Evolutionary conservation across 2,888 invertebrate genomes (phyloP), one percentile per base, ranked within the genome.

Genomic region (Notodonta ziczac): DNA sequence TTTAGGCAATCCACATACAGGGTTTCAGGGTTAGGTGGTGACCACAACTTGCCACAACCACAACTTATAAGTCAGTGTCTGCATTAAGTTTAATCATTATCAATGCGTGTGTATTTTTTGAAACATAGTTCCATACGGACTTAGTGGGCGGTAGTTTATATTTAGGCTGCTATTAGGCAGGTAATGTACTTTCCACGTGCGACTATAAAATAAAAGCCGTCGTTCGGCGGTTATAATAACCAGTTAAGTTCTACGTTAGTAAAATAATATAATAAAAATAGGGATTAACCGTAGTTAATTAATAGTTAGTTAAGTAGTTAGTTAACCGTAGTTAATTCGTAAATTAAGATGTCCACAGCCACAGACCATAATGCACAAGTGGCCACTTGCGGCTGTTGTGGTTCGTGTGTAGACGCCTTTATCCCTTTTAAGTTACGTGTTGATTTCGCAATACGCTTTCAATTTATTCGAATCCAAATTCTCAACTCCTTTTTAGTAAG

Each of bases 401-500:
- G 52, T 12, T 52, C 32, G 1, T 32, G 16, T 52, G 52, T 6
- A 16, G 52, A 14, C 32, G 52, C 8, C 52, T 32, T 52, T 52
- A 52, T 52, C 5, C 52, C 59, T 42, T 39, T 67, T 57, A 66
- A 57, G 55, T 62, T 62, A 62, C 59, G 60, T 62, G 69, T 72
- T 70, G 66, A 61, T 76, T 80, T 74, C 74, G 74, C 73, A 78
- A 74, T 73, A 72, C 65, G 67, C 56, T 67, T 60, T 70, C 80
- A 77, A 83, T 78, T 79, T 77, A 81, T 78, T 72, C 69, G 70
- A 67, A 69, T 74, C 76, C 62, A 69, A 78, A 80, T 78, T 59
- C 56, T 56, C 24, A 61, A 48, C 69, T 61, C 55, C 66, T 73
- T 73, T 67, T 63, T 51, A 46, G 60, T 62, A 44, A 51, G 50